phyloP scores from a whole-genome alignment of 1,140 invertebrate species.

The Forficula auricularia region DNA sequence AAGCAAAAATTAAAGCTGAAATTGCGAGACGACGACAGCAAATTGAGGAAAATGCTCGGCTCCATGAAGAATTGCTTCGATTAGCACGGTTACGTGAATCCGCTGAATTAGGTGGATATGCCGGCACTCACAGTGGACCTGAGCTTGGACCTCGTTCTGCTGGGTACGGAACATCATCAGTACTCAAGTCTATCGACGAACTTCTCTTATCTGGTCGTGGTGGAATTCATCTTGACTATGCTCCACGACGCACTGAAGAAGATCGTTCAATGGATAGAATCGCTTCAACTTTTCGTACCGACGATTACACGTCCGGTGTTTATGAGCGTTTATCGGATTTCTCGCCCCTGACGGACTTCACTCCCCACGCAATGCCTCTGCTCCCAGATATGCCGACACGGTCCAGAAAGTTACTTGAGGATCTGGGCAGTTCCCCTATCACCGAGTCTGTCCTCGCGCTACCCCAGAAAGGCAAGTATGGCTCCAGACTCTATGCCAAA shows the following conservation, averaged over 20 bases:
- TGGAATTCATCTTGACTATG: slow-evolving; percentile 13
- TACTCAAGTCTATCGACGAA: slow-evolving; percentile 34
- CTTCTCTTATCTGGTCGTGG: slow-evolving; percentile 23
- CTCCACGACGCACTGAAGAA: slow-evolving; percentile 24
- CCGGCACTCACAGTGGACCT: slow-evolving; percentile 5
- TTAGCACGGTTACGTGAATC: slow-evolving; percentile 30
- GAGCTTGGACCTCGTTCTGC: slow-evolving; percentile 7
- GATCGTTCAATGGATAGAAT: slow-evolving; percentile 33
- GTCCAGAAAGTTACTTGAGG: slow-evolving; percentile 38
- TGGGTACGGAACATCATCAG: slow-evolving; percentile 23
- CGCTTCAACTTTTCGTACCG: slow-evolving; percentile 31
- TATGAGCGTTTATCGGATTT: slow-evolving; percentile 29
- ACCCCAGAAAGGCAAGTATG: slow-evolving; percentile 26
- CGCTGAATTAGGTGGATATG: slow-evolving; percentile 22
- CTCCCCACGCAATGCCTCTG: slow-evolving; percentile 42
- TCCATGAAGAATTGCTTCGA: slow-evolving; percentile 37
- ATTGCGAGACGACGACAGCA: slow-evolving; percentile 38
- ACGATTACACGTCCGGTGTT: slow-evolving; percentile 26
- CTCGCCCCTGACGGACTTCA: slow-evolving; percentile 29
- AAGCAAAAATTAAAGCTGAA: slow-evolving; percentile 41
- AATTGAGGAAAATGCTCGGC: slow-evolving; percentile 39
- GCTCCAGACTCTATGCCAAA: slow-evolving; percentile 13
- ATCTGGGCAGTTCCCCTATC: slow-evolving; percentile 37
- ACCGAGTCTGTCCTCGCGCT: slow-evolving; percentile 20
- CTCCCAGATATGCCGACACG: slow-evolving; percentile 41